phyloP scores from a whole-genome alignment of 2,113 vertebrate species.

The Pantherophis guttatus region DNA sequence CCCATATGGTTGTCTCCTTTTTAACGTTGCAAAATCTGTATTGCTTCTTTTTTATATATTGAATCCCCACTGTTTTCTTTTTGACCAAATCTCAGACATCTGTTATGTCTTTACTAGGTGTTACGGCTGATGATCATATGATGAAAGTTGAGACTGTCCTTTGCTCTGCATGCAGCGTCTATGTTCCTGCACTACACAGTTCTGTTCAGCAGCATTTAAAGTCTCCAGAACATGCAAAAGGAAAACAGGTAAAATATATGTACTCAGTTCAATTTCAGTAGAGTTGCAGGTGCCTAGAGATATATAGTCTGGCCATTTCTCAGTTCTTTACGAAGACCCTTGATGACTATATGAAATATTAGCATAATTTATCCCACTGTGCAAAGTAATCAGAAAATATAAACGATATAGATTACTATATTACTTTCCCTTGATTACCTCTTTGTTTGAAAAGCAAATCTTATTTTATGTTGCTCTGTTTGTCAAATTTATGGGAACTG shows the following conservation, averaged over 20 bases:
- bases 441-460: not conserved
- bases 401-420: not conserved
- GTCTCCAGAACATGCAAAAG: constrained; percentile 78
- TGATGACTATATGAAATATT: not conserved
- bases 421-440: not conserved
- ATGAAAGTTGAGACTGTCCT: constrained; percentile 86
- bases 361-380: not conserved
- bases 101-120: constrained; percentile 65
- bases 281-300: not conserved
- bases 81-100: not conserved
- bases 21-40: not conserved
- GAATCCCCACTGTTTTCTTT: not conserved
- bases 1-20: not conserved
- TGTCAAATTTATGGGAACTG: not conserved
- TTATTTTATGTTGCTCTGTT: not conserved
- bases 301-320: not conserved
- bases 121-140: constrained; percentile 83
- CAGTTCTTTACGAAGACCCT: not conserved
- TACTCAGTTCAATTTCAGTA: not conserved
- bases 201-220: constrained; percentile 82
- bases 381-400: not conserved
- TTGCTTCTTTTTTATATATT: not conserved
- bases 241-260: constrained; percentile 71
- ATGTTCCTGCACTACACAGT: constrained; percentile 80
- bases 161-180: constrained; percentile 80